Conservation (phyloP, 2,797 vertebrate genomes). For the Sebastes trivittatus region DNA sequence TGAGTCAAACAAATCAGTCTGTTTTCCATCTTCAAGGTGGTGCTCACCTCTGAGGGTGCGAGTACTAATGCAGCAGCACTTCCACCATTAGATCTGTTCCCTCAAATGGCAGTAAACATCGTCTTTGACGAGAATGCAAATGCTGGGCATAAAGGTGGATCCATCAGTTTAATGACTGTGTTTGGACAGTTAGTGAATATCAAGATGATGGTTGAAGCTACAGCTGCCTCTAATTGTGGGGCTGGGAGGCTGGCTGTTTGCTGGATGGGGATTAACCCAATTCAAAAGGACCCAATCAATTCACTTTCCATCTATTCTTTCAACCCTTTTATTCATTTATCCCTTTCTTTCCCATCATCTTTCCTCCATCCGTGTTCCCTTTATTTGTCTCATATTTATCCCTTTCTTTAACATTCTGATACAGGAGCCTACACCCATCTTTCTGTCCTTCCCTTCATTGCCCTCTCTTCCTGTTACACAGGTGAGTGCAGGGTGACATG, state of each 20-base stretch:
- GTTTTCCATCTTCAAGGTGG: conserved; percentile 54
- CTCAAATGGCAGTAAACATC: conserved; percentile 44
- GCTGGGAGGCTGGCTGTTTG: conserved; percentile 18
- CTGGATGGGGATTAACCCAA: conserved; percentile 39
- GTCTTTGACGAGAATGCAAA: conserved; percentile 47
- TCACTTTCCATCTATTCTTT: conserved; percentile 10
- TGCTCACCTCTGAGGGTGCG: not conserved
- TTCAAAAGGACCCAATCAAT: conserved; percentile 50
- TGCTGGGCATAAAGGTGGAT: conserved; percentile 44
- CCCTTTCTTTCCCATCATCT: not conserved
- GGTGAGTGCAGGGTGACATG: not conserved
- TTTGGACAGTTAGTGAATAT: conserved; percentile 69
- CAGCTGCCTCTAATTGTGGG: conserved; percentile 67
- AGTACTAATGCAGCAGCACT: conserved; percentile 1
- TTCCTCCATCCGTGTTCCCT: not conserved
- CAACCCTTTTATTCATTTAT: not conserved
- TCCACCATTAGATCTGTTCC: conserved; percentile 38
- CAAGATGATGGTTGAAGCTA: conserved; percentile 45
- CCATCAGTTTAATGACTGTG: conserved; percentile 64
- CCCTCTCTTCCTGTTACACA: not conserved
- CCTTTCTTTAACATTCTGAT: not conserved
- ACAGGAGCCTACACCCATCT: not conserved
- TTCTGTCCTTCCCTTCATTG: not conserved
- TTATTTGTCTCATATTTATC: not conserved
- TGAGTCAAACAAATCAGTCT: conserved; percentile 5